These are phyloP conservation scores for Cygnus buccinator DNA, from an alignment of 2,113 vertebrate genomes.

Conservation along the genomic window DNA sequence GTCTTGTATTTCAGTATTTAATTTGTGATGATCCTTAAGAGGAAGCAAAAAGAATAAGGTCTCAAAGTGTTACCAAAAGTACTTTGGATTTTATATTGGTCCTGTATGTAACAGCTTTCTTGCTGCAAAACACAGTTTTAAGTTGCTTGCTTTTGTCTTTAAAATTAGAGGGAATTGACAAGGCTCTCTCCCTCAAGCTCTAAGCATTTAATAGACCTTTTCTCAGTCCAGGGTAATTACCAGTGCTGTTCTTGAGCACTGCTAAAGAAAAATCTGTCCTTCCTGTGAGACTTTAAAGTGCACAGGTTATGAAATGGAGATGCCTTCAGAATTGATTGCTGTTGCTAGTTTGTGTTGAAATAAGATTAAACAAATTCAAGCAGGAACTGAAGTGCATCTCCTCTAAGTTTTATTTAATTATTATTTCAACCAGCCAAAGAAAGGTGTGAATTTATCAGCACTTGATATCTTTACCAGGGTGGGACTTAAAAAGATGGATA, in stretches of 20 bases:
- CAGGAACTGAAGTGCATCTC: background rate
- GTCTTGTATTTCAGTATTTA: background rate
- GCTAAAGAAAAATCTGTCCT: background rate
- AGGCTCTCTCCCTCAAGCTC: background rate
- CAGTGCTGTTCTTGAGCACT: background rate
- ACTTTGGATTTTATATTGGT: background rate
- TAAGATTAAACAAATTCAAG: background rate
- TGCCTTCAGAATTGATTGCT: background rate
- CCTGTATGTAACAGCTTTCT: background rate
- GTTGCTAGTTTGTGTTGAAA: background rate
- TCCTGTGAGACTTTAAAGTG: background rate
- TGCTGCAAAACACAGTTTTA: background rate
- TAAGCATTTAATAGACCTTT: background rate
- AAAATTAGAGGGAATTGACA: background rate
- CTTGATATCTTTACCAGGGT: background rate
- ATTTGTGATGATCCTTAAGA: background rate
- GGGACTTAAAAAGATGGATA: background rate
- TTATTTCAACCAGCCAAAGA: background rate
- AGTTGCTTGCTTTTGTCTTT: background rate
- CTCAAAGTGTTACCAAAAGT: background rate
- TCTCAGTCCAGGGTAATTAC: background rate
- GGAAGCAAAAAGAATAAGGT: background rate
- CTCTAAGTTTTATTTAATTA: background rate
- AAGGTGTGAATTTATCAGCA: background rate
- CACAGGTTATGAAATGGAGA: background rate